These are phyloP conservation scores for Catamblyrhynchus diadema DNA, from an alignment of 2,797 vertebrate species.

Conservation along the genomic window DNA sequence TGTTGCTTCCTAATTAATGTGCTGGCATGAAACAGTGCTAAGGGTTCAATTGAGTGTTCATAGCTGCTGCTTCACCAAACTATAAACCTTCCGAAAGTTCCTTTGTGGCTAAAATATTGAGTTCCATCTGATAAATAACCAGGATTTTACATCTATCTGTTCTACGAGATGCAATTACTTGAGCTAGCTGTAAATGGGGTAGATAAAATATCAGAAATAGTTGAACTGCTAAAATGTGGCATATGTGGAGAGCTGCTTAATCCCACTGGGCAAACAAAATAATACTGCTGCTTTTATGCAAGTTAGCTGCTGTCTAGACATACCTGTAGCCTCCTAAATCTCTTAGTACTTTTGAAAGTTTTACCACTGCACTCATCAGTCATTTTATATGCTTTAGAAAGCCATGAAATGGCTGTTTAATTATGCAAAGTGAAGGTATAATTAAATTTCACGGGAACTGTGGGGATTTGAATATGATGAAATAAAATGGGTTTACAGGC, in stretches of 20 bases:
- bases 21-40: neutral
- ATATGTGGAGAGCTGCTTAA: neutral
- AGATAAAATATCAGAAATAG: neutral
- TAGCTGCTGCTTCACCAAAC: neutral
- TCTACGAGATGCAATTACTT: neutral
- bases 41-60: neutral
- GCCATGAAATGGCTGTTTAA: constrained; percentile 46
- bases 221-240: neutral
- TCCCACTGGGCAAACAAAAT: constrained; percentile 1
- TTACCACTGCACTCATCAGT: constrained; percentile 17
- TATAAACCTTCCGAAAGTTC: neutral
- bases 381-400: constrained; percentile 53
- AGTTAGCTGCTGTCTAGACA: constrained; percentile 37
- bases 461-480: constrained; percentile 63
- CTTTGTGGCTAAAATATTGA: neutral
- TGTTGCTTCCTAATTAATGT: neutral
- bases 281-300: neutral
- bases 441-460: constrained; percentile 61
- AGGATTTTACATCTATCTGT: neutral
- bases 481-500: constrained; percentile 57
- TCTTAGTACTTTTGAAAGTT: constrained; percentile 48
- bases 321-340: constrained; percentile 36
- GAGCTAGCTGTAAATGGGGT: neutral
- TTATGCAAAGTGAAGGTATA: constrained; percentile 64
- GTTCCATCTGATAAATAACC: neutral